Conservation (phyloP, 2,797 vertebrate genomes). For the Enteromius unitaeniatus region DNA sequence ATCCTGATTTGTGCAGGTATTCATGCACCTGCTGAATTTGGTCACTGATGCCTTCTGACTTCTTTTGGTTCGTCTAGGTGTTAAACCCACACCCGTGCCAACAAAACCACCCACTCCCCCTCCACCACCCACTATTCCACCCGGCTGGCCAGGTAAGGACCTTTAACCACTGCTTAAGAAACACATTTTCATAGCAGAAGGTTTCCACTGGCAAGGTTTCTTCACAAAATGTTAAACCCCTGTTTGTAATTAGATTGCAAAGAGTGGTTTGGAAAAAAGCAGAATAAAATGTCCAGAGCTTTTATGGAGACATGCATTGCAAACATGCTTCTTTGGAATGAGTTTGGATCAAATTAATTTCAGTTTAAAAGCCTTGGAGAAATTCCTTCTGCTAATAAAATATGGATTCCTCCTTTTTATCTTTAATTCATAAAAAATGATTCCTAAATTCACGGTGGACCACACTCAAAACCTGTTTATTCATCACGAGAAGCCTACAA, state of each 20-base stretch:
- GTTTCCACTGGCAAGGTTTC: background rate
- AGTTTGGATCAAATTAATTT: conserved; percentile 22
- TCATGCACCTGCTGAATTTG: background rate
- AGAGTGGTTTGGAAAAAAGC: background rate
- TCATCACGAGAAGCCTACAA: conserved; percentile 7
- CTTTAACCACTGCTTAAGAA: background rate
- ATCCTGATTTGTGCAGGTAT: background rate
- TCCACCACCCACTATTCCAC: conserved; percentile 93
- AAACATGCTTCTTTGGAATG: conserved; percentile 20
- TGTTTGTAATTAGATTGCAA: conserved; percentile 29
- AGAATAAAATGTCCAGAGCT: background rate
- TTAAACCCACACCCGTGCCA: conserved; percentile 91
- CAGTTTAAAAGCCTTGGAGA: conserved; percentile 23
- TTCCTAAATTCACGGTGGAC: conserved; percentile 17
- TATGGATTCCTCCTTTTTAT: conserved; percentile 21
- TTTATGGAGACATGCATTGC: conserved; percentile 9
- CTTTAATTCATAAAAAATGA: conserved; percentile 38
- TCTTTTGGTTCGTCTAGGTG: conserved; percentile 74
- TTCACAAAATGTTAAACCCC: background rate
- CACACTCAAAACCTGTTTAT: conserved; percentile 17
- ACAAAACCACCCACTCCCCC: conserved; percentile 89
- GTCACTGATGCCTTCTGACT: background rate
- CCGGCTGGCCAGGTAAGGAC: conserved; percentile 88
- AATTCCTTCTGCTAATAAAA: conserved; percentile 33
- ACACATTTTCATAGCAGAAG: background rate